phyloP scores from a whole-genome alignment of 2,888 invertebrate genomes.

The Pogonocherus hispidulus region DNA sequence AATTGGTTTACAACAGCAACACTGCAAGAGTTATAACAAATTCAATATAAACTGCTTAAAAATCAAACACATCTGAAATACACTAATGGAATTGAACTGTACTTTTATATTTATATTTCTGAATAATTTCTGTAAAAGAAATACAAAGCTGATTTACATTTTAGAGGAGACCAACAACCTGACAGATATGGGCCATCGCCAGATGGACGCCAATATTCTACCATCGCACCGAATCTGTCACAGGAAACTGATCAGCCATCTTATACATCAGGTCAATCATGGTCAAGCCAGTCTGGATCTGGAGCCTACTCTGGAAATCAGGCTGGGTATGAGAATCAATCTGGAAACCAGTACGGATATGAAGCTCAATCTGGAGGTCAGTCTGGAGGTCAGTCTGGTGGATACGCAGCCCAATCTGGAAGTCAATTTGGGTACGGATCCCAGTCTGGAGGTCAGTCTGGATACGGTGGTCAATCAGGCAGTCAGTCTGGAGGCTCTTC shows the following conservation, averaged over 20 bases:
- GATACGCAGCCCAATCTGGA: not conserved
- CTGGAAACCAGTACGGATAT: not conserved
- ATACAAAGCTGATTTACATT: no score
- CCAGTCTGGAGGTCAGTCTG: slow-evolving; percentile 10
- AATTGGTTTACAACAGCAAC: no score
- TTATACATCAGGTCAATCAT: not conserved
- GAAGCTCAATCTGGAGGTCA: not conserved
- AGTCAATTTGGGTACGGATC: not conserved
- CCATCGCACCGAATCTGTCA: not conserved
- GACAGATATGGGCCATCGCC: no score
- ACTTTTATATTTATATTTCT: no score
- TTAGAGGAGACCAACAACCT: slow-evolving; percentile 36
- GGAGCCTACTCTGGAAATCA: not conserved
- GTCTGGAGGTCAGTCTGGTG: not conserved
- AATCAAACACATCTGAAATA: no score
- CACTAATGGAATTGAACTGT: no score
- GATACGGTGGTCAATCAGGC: slow-evolving; percentile 8
- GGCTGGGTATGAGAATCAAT: no score
- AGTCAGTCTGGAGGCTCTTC: not conserved
- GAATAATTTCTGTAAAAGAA: no score
- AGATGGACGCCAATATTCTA: slow-evolving; percentile 9
- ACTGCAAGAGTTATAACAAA: no score
- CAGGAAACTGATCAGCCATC: not conserved
- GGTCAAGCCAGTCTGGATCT: not conserved
- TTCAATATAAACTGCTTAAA: no score